Percentiles rank a stretch among this genome's conserved stretches.
These are phyloP conservation scores for Acanthaster planci DNA, from an alignment of 35 echinoderm and acorn worm genomes.

Conservation along the genomic window DNA sequence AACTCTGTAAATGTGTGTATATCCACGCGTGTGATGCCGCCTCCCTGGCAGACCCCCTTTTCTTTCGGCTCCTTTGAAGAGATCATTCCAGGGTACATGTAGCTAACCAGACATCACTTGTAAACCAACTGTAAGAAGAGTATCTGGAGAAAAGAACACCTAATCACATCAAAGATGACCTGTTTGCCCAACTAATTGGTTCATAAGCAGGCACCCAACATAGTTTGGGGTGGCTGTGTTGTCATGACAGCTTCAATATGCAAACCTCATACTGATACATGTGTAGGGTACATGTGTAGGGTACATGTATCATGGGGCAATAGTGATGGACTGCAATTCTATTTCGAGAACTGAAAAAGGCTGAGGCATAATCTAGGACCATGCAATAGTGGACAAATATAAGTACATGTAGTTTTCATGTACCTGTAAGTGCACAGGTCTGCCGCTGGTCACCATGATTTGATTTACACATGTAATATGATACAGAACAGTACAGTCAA, in stretches of 20 bases:
- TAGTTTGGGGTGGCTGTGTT: constrained; percentile 4
- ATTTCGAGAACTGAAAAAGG: background rate
- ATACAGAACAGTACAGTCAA: no score
- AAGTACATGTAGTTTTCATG: no score
- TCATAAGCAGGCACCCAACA: constrained; percentile 6
- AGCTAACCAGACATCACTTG: background rate
- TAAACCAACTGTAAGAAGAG: background rate
- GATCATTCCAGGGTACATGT: constrained; percentile 13
- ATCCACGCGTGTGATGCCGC: background rate
- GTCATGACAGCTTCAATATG: constrained; percentile 10
- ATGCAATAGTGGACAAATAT: no score
- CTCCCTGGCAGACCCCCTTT: background rate
- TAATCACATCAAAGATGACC: background rate
- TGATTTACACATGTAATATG: no score
- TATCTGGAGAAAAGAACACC: constrained; percentile 25
- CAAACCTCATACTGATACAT: background rate
- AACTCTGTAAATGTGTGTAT: background rate
- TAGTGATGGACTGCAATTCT: background rate
- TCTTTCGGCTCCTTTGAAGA: background rate
- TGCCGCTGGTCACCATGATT: no score
- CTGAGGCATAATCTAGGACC: no score
- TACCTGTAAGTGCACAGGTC: no score
- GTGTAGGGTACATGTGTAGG: no score
- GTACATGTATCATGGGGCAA: background rate
- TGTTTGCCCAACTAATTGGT: constrained; percentile 31